Base-by-base conservation (phyloP, 37 sponge, comb jelly and placozoan genomes). In the Haliclona indistincta region DNA sequence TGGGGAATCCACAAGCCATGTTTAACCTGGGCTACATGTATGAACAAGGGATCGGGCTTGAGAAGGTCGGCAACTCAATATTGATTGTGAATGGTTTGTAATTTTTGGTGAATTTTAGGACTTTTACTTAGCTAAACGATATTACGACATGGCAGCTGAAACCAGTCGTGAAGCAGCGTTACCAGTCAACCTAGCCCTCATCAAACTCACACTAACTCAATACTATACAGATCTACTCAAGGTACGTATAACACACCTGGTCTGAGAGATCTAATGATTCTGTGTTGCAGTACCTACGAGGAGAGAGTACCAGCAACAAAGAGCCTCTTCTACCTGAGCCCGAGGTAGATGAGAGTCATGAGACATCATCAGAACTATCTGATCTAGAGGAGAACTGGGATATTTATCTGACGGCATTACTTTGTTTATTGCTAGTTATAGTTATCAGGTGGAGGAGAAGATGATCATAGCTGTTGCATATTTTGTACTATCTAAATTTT, bases 11-110 rank as follows among this genome's bases (percentile, higher is more conserved):
- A 39, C 96, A 95, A 58, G 99, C 96, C 44, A 89, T 95, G 91
- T 98, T 98, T 86, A 98, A 98, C 73, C 71, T 98, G 54, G 99
- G 86, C 20, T 98, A 93, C 88, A 98, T 98, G 99, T 90, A 95
- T 64, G 89, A 98, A 58, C 81, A 88, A 38, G 99, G 99, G 7
- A 53, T 92, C 15, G 99, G 99, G 4, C 78, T 93, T 22, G 43
- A 89, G 38, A 73, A 88, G 99, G 99, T 97, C n/a, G 17, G 74
- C 30, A 20, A 26, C 20, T 15, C 11, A 38, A 63, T 62, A 20
- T 56, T 40, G 11, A 20, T 19, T 32, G 47, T 26, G 41, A 68
- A 26, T 32, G n/a, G 23, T 11, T 26, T 62, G 15, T 25, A 45
- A 23, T 43, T 20, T n/a, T n/a, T 67, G n/a, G 6, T 43, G 11